Evolutionary conservation across 2,888 invertebrate species (phyloP).

Genomic region (Oscheius sp.): DNA sequence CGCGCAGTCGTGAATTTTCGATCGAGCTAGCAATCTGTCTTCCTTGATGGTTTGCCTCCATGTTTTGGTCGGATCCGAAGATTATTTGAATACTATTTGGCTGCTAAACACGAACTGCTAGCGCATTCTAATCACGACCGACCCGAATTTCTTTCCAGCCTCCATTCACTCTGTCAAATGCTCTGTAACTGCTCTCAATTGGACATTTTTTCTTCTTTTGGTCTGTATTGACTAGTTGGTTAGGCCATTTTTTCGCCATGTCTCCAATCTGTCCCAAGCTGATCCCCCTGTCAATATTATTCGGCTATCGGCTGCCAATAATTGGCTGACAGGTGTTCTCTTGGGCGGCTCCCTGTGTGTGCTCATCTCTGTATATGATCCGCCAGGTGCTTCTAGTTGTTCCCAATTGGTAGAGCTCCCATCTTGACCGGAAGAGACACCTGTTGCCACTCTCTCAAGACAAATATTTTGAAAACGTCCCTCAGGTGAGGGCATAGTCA

Average conservation of each 20-base stretch:
- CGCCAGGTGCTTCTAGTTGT: constrained; percentile 35
- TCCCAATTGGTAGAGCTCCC: neutral
- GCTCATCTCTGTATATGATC: constrained; percentile 35
- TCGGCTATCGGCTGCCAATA: constrained; percentile 28
- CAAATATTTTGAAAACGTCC: constrained; percentile 5
- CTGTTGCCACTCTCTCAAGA: constrained; percentile 10
- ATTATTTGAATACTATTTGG: no score
- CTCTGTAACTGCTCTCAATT: no score
- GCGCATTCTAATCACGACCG: no score
- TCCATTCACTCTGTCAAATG: no score
- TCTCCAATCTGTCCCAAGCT: neutral
- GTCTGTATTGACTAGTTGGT: no score
- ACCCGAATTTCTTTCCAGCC: no score
- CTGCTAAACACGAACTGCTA: no score
- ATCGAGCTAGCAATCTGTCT: no score
- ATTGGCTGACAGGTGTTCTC: constrained; percentile 32
- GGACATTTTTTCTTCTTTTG: no score
- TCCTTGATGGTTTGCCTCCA: no score
- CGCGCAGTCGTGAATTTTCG: no score
- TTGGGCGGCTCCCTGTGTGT: constrained; percentile 25
- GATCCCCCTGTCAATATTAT: constrained; percentile 1
- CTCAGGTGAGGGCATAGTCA: constrained; percentile 34
- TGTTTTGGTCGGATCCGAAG: no score
- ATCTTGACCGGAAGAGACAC: constrained; percentile 25
- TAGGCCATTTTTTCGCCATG: neutral